Evolutionary conservation across 2,888 invertebrate genomes (phyloP).

Genomic region (Heliconius erato): DNA sequence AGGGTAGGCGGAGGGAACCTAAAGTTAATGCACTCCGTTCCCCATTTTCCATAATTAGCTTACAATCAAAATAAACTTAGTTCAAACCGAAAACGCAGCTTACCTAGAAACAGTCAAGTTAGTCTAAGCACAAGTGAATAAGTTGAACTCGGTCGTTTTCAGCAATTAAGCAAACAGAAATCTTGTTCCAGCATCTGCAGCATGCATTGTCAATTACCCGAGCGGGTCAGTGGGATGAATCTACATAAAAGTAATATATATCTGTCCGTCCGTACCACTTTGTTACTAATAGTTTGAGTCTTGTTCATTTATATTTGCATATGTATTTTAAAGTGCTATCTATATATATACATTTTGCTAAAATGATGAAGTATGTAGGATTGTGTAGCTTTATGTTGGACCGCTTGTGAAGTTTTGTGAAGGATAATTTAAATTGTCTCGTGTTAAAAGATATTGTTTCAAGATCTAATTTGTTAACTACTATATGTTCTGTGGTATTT

Average conservation of each 20-base stretch:
- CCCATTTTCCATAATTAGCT: too few species aligned
- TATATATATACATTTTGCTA: not conserved
- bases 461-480: not conserved
- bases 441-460: too few species aligned
- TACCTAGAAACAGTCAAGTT: conserved; percentile 14
- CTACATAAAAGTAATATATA: conserved; percentile 42
- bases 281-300: conserved; percentile 21
- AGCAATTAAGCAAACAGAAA: conserved; percentile 43
- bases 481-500: not conserved
- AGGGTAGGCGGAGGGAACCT: too few species aligned
- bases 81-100: not conserved
- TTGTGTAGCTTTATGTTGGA: not conserved
- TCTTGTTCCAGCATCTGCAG: conserved; percentile 40
- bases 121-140: conserved; percentile 41
- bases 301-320: conserved; percentile 22
- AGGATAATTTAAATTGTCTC: not conserved
- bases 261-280: conserved; percentile 10
- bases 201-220: conserved; percentile 43
- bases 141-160: conserved; percentile 33
- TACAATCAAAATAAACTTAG: conserved; percentile 4
- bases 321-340: not conserved
- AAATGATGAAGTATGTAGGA: not conserved
- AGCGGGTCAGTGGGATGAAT: conserved; percentile 27
- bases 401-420: not conserved
- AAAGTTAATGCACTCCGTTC: too few species aligned